Evolutionary conservation across 2,888 invertebrate genomes (phyloP).

Genomic region (Tupiocoris notatus): DNA sequence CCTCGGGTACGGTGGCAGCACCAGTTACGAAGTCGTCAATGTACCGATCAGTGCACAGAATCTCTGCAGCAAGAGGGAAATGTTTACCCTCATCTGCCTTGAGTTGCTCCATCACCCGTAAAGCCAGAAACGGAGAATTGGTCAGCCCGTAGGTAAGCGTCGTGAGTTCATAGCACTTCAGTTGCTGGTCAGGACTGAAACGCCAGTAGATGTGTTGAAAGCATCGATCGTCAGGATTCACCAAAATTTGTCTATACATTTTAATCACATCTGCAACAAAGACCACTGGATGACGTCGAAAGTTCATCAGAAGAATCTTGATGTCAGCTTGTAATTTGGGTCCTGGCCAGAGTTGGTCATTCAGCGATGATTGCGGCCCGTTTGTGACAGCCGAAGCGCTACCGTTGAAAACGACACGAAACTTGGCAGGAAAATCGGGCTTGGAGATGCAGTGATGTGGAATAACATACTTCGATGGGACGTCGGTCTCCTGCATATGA

Average conservation of each 20-base stretch:
- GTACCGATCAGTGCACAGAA: constrained; percentile 33
- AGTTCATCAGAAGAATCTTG: constrained; percentile 17
- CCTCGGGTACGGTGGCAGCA: constrained; percentile 6
- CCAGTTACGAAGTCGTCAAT: constrained; percentile 39
- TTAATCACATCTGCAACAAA: background rate
- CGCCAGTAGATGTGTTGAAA: constrained; percentile 49
- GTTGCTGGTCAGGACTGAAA: constrained; percentile 14
- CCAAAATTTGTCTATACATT: constrained; percentile 3
- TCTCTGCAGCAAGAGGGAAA: constrained; percentile 44
- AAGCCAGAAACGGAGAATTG: constrained; percentile 46
- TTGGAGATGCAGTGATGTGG: constrained; percentile 32
- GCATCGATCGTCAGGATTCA: constrained; percentile 42
- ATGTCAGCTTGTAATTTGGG: constrained; percentile 37
- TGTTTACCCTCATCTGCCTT: constrained; percentile 33
- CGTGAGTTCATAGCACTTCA: constrained; percentile 38
- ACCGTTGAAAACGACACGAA: constrained; percentile 31
- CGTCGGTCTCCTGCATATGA: background rate
- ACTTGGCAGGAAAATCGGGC: background rate
- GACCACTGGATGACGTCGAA: background rate
- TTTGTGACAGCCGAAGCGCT: constrained; percentile 17
- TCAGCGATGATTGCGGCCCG: constrained; percentile 7
- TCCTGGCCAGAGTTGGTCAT: constrained; percentile 18
- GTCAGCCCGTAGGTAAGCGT: constrained; percentile 48
- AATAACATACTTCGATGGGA: constrained; percentile 5
- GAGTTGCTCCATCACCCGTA: constrained; percentile 46